phyloP scores from a whole-genome alignment of 2,113 vertebrate species.

The Chaetops frenatus region DNA sequence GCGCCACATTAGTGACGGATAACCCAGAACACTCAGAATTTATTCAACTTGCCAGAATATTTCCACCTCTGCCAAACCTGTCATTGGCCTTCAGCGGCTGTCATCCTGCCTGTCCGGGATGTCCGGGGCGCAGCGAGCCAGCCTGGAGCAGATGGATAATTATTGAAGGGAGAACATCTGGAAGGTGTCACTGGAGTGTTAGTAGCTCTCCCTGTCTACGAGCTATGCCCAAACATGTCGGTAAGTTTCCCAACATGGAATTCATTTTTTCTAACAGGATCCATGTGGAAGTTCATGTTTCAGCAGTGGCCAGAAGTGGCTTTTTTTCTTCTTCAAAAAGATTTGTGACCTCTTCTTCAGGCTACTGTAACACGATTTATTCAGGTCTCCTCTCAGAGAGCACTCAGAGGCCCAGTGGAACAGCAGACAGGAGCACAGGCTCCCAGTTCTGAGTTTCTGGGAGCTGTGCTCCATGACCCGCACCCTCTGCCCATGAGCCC shows the following conservation, averaged over 20 bases:
- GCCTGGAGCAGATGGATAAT: background rate
- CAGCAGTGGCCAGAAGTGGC: conserved; percentile 27
- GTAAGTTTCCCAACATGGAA: conserved; percentile 54
- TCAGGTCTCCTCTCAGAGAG: background rate
- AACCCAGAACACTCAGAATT: background rate
- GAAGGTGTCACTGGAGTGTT: conserved; percentile 33
- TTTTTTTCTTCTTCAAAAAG: conserved; percentile 56
- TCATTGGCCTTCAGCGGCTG: background rate
- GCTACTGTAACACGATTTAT: conserved; percentile 57
- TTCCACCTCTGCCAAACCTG: background rate
- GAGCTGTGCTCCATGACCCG: background rate
- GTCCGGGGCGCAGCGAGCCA: background rate
- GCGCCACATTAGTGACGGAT: background rate
- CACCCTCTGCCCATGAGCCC: background rate
- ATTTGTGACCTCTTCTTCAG: conserved; percentile 52
- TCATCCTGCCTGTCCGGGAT: background rate
- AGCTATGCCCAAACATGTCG: conserved; percentile 20
- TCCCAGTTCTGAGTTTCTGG: background rate
- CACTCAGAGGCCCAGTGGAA: background rate
- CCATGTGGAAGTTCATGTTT: conserved; percentile 54
- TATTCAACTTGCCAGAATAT: background rate
- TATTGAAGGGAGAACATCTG: conserved; percentile 38
- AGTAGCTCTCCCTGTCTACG: conserved; percentile 17
- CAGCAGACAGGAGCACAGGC: background rate
- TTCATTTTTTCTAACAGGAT: conserved; percentile 61